Base-by-base conservation (phyloP, 2,113 vertebrate species). In the Zosterops lateralis region DNA sequence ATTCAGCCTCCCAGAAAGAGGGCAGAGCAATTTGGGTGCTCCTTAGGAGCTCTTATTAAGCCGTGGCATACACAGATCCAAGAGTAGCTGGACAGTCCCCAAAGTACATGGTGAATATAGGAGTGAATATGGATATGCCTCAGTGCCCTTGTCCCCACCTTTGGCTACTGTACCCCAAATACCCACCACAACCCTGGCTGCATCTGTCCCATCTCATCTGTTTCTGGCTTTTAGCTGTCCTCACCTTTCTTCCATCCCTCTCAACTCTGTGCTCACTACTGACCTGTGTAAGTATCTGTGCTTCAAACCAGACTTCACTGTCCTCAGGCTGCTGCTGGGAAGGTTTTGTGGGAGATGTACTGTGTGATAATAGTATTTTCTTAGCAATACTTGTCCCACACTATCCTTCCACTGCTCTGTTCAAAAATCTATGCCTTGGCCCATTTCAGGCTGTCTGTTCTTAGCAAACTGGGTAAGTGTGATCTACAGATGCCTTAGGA, bases 271-370 rank as follows among this genome's bases (percentile, higher is more conserved):
- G 31, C 31, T 89, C 60, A 29, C 10, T 51, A 18, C 26, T 62
- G 12, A 28, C 5, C 29, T 22, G 3, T 17, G 44, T 42, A 42
- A 62, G 11, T 42, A 54, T 64, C 16, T 45, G 32, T 0, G 0
- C 6, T 67, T 36, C 58, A 60, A 60, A 68, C 28, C 9, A 4
- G n/a, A 54, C 10, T 40, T 42, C 14, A 5, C 14, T 36, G 14
- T 36, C 31, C 40, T 70, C 58, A 62, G 74, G 45, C 29, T 66
- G 66, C 34, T 20, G 6, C 2, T 72, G 29, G 47, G 42, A 75
- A 53, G 38, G 21, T 68, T 54, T 50, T 42, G 34, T 65, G 66
- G 19, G 16, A 89, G 7, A 13, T 62, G 8, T 32, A 20, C 17
- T 40, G 10, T 28, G 22, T 6, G 28, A 14, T 14, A 57, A 53